Evolutionary conservation across 2,888 invertebrate species (phyloP).

Genomic region (Rambutsinella grinnellia): DNA sequence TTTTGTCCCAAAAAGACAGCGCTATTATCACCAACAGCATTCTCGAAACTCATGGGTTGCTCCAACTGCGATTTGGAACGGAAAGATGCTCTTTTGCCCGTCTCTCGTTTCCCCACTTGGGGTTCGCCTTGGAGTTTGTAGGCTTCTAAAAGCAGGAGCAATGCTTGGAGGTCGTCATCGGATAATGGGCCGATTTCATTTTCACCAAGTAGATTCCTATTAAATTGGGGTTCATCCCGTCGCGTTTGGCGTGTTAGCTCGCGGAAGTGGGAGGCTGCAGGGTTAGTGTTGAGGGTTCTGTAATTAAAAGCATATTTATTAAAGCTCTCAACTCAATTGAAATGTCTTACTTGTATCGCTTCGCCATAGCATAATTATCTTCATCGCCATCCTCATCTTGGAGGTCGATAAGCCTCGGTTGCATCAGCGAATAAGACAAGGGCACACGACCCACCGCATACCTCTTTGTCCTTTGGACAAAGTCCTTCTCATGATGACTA

Average conservation of each 20-base stretch:
- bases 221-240: constrained; percentile 27
- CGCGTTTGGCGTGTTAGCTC: constrained; percentile 44
- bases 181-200: constrained; percentile 16
- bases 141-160: constrained; percentile 56
- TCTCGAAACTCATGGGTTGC: constrained; percentile 58
- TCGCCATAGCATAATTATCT: constrained; percentile 23
- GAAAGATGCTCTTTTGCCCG: constrained; percentile 22
- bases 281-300: neutral
- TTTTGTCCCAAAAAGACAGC: constrained; percentile 52
- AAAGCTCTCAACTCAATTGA: neutral
- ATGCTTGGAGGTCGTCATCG: constrained; percentile 58
- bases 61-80: constrained; percentile 22
- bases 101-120: constrained; percentile 54
- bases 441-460: constrained; percentile 43
- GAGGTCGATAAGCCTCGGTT: too few relatives aligned
- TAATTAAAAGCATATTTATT: too few relatives aligned
- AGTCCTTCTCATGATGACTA: constrained; percentile 37
- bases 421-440: constrained; percentile 17
- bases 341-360: constrained; percentile 35
- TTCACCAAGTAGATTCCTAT: neutral
- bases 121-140: constrained; percentile 34
- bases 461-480: constrained; percentile 31
- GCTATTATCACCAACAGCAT: constrained; percentile 33
- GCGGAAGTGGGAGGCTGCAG: constrained; percentile 52
- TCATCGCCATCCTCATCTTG: constrained; percentile 27